Evolutionary conservation across 1,140 invertebrate genomes (phyloP), one percentile per base, ranked within the genome.

Genomic region (Conus ventricosus): DNA sequence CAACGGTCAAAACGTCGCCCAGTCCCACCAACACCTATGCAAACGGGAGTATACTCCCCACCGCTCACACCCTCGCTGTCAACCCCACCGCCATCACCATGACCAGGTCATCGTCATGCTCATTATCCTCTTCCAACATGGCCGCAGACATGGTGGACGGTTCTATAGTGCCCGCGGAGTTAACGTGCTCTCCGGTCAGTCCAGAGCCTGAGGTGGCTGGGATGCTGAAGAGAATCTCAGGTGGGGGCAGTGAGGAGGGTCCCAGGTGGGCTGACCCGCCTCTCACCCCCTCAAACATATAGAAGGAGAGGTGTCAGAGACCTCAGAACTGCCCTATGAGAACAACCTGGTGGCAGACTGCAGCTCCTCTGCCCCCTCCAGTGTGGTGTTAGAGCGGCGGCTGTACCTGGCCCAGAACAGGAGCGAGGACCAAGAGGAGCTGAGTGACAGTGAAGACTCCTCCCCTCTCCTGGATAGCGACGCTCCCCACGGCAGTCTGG

Each of bases 271-370:
- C 93, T 5, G 94, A 94, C 88, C 93, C 54, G 93, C 94, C 63
- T 89, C 93, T 89, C 90, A 93, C 71, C 93, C 95, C 84, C 91
- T 95, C 27, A 95, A 95, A 81, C 95, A 93, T 88, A 95, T 95
- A 85, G 95, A 96, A 87, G 67, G 67, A 23, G 95, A 96, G 71
- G 86, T 88, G 11, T 55, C 87, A 51, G 91, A 92, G 55, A 89
- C 80, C 54, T 88, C 89, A 25, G 92, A 92, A 51, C 60, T 91
- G 8, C 88, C 91, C 10, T 90, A 91, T 78, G 93, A 94, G 85
- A 92, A 92, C 82, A 93, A 92, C 88, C 87, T 91, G 67, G 91
- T 94, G 39, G 92, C 91, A 27, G 94, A 94, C 88, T 93, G 92
- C 84, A 94, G 94, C 89, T 92, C 91, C 20, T 71, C 67, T 1